Conservation (phyloP, 2,888 invertebrate genomes). For the Epinotia bilunana region DNA sequence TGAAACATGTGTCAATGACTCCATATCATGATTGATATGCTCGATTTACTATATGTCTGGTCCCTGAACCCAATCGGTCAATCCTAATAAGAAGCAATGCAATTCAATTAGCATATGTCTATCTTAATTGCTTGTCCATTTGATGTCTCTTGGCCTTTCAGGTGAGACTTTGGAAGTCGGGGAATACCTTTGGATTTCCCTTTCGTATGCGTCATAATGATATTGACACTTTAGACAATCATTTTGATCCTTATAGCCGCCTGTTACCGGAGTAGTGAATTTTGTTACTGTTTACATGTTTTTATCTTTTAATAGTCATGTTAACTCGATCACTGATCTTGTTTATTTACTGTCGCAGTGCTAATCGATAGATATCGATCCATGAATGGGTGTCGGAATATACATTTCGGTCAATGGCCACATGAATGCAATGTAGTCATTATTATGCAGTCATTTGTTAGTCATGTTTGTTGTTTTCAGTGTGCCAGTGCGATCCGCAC, state of each 20-base stretch:
- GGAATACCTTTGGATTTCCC: neutral
- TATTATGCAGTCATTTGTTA: slow-evolving; percentile 14
- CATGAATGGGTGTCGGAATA: slow-evolving; percentile 17
- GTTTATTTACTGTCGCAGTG: slow-evolving; percentile 23
- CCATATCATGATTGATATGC: slow-evolving; percentile 3
- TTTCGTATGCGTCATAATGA: neutral
- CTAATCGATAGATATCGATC: slow-evolving; percentile 12
- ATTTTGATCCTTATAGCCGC: neutral
- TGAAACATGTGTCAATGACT: neutral
- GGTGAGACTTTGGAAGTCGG: neutral
- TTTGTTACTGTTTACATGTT: slow-evolving; percentile 12
- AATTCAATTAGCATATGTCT: neutral
- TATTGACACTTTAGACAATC: neutral
- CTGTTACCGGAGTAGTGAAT: slow-evolving; percentile 2
- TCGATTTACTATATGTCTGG: slow-evolving; percentile 26
- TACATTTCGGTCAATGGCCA: slow-evolving; percentile 13
- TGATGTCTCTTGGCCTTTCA: neutral
- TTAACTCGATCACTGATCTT: slow-evolving; percentile 12
- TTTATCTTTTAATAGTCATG: slow-evolving; percentile 18
- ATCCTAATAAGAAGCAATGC: neutral
- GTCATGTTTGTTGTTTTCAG: slow-evolving; percentile 58
- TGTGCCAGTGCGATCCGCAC: slow-evolving; percentile 82
- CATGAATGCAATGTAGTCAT: neutral
- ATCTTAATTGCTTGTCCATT: neutral
- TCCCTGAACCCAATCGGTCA: slow-evolving; percentile 17